These are phyloP conservation scores for Leptoteleia sp. DNA, from an alignment of 1,140 invertebrate genomes.

Conservation along the genomic window DNA sequence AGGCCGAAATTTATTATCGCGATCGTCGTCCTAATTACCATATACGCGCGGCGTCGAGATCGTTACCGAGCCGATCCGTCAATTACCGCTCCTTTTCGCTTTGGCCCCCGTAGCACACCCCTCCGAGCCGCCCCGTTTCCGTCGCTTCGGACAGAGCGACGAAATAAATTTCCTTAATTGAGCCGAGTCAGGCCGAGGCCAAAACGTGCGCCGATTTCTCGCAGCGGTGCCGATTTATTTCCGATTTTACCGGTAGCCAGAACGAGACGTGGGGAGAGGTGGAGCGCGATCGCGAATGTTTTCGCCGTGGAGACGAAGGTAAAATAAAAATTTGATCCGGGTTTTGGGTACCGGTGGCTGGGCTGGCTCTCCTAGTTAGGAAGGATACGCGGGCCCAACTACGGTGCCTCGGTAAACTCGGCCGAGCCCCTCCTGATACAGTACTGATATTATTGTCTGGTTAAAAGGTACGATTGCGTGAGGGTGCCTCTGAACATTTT, in stretches of 20 bases:
- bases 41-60: conserved; percentile 66
- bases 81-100: conserved; percentile 66
- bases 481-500: too few species aligned
- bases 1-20: conserved; percentile 68
- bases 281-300: conserved; percentile 16
- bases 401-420: too few species aligned
- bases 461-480: too few species aligned
- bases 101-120: conserved; percentile 51
- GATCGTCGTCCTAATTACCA: conserved; percentile 68
- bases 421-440: neutral
- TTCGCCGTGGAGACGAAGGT: conserved; percentile 20
- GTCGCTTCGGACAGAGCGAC: conserved; percentile 64
- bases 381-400: neutral
- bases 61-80: conserved; percentile 68
- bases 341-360: conserved; percentile 10
- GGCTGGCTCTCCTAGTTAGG: conserved; percentile 1
- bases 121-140: conserved; percentile 58
- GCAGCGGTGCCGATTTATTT: conserved; percentile 68
- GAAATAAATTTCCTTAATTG: conserved; percentile 75
- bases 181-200: conserved; percentile 61
- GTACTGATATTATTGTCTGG: too few species aligned
- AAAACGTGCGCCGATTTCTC: conserved; percentile 66
- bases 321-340: conserved; percentile 35
- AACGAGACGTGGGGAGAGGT: conserved; percentile 18
- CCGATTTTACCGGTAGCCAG: conserved; percentile 66